phyloP scores from a whole-genome alignment of 30 jellyfish, hydroid and myxozoan genomes.

The Hydractinia symbiolongicarpus region DNA sequence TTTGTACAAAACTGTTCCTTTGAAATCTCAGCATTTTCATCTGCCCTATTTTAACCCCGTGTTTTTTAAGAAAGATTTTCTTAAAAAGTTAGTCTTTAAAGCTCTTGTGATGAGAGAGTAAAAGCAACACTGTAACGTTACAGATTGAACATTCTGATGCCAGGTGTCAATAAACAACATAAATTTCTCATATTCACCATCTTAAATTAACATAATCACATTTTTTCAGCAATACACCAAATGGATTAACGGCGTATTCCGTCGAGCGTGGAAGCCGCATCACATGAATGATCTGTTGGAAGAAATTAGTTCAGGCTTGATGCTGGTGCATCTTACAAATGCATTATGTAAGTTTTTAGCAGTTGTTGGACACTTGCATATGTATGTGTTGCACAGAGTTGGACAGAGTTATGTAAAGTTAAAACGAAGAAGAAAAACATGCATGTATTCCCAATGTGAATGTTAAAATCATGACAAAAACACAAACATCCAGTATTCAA shows the following conservation, averaged over 20 bases:
- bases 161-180: too few species aligned
- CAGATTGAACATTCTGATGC: neutral
- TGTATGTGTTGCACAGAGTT: neutral
- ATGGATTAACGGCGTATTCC: neutral
- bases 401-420: neutral
- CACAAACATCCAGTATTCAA: too few species aligned
- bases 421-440: too few species aligned
- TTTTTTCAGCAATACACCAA: neutral
- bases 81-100: too few species aligned
- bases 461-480: too few species aligned
- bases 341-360: constrained; percentile 1
- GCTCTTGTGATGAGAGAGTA: too few species aligned
- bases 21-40: too few species aligned
- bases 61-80: too few species aligned
- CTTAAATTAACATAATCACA: neutral
- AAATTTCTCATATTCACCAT: neutral
- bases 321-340: neutral
- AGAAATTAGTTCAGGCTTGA: neutral
- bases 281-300: neutral
- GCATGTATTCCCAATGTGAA: too few species aligned
- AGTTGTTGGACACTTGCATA: neutral
- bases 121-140: neutral
- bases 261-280: neutral
- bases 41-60: too few species aligned
- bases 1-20: too few species aligned